A percentile compares a stretch with the other conserved stretches of the same genome.
Evolutionary conservation across 1,140 invertebrate species (phyloP).

Genomic region (Hetaerina americana): DNA sequence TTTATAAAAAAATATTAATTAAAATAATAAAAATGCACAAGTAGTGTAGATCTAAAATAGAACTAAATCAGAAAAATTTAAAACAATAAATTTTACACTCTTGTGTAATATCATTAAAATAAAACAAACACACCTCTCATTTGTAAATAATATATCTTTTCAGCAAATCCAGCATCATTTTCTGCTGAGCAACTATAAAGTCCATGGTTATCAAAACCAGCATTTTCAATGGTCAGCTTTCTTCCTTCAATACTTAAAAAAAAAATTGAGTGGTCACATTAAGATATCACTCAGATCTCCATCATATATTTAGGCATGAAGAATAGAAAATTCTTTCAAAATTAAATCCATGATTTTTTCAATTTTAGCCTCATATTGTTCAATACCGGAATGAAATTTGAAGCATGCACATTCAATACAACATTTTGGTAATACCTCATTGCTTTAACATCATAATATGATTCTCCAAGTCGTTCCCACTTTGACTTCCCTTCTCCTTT

Average conservation of each 20-base stretch:
- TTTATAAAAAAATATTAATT: no score
- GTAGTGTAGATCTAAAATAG: no score
- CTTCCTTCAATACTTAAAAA: slow-evolving; percentile 6
- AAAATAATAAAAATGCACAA: no score
- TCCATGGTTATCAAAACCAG: slow-evolving; percentile 18
- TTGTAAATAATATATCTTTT: slow-evolving; percentile 36
- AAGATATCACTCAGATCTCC: no score
- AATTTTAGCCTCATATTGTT: neutral
- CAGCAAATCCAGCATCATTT: slow-evolving; percentile 37
- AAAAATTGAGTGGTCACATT: no score
- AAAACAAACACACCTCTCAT: slow-evolving; percentile 30
- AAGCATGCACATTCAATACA: neutral
- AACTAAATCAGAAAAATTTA: no score
- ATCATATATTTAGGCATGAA: no score
- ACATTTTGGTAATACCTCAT: neutral
- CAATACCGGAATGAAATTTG: neutral
- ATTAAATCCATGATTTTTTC: neutral
- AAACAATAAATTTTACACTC: neutral
- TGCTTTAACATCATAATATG: neutral
- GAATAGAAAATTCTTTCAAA: no score
- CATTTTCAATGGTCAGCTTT: slow-evolving; percentile 15
- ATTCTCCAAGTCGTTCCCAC: neutral
- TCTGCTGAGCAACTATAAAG: slow-evolving; percentile 36
- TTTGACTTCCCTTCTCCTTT: neutral
- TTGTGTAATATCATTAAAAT: neutral